phyloP scores from a whole-genome alignment of 1,140 invertebrate genomes.

The Scylla paramamosain region DNA sequence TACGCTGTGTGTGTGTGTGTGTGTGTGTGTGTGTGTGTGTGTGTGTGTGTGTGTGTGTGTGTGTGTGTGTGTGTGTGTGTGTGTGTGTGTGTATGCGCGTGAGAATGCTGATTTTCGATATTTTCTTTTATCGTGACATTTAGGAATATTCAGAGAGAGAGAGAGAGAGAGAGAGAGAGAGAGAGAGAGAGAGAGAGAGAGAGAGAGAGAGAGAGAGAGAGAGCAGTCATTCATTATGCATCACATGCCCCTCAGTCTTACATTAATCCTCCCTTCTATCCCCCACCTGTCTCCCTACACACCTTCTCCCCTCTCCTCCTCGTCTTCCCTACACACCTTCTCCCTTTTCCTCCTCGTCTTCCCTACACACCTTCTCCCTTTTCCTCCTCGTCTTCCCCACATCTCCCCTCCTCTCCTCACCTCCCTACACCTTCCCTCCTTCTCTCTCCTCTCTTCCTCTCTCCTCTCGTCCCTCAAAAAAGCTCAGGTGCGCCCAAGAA shows the following conservation, averaged over 20 bases:
- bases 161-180: conserved; percentile 18
- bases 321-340: background rate
- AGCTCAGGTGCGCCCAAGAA: background rate
- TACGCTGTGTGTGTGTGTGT: conserved; percentile 21
- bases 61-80: too few relatives aligned
- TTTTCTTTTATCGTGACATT: background rate
- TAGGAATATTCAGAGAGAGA: background rate
- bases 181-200: conserved; percentile 20
- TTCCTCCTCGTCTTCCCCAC: background rate
- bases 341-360: background rate
- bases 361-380: background rate
- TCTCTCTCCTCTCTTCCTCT: background rate
- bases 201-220: conserved; percentile 20
- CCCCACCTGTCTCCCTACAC: background rate
- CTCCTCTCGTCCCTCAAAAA: background rate
- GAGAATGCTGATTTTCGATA: background rate
- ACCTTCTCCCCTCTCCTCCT: background rate
- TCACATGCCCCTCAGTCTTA: background rate
- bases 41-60: background rate
- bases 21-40: conserved; percentile 20
- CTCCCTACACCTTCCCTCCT: too few relatives aligned
- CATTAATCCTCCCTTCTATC: background rate
- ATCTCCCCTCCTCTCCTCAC: too few relatives aligned
- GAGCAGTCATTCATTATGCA: background rate
- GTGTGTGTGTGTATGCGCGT: background rate